These are phyloP conservation scores for Chrysochloris asiatica DNA, from an alignment of 2,113 vertebrate species.

Conservation along the genomic window DNA sequence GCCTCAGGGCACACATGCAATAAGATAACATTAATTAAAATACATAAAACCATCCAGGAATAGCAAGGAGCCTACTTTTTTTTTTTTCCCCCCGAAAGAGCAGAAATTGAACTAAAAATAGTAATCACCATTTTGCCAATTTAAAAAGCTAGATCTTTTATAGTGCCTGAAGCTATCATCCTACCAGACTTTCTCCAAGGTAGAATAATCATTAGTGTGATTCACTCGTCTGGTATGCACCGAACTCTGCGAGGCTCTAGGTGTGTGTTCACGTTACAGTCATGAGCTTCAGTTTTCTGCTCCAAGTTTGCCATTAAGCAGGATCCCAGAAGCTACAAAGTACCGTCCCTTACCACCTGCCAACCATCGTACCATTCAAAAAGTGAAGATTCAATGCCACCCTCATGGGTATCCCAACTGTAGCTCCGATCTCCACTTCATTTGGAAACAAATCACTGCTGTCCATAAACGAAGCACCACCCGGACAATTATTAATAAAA, in stretches of 20 bases:
- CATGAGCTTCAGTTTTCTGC: not conserved
- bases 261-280: not conserved
- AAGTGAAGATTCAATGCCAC: not conserved
- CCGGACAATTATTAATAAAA: not conserved
- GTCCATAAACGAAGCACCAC: not conserved
- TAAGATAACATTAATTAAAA: conserved; percentile 78
- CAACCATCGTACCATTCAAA: not conserved
- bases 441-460: not conserved
- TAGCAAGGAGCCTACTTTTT: not conserved
- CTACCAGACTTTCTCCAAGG: conserved; percentile 49
- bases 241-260: not conserved
- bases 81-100: conserved; percentile 33
- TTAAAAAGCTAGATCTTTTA: conserved; percentile 53
- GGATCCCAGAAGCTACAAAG: not conserved
- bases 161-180: conserved; percentile 58
- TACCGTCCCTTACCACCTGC: not conserved
- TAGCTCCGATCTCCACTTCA: no score
- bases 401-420: not conserved
- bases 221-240: conserved; percentile 62
- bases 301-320: not conserved
- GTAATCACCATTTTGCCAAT: conserved; percentile 53
- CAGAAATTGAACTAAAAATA: conserved; percentile 76
- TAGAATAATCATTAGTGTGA: conserved; percentile 59
- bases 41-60: conserved; percentile 72
- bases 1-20: conserved; percentile 53